Conservation (phyloP, 2,888 invertebrate species). For the Branchellion lobata region DNA sequence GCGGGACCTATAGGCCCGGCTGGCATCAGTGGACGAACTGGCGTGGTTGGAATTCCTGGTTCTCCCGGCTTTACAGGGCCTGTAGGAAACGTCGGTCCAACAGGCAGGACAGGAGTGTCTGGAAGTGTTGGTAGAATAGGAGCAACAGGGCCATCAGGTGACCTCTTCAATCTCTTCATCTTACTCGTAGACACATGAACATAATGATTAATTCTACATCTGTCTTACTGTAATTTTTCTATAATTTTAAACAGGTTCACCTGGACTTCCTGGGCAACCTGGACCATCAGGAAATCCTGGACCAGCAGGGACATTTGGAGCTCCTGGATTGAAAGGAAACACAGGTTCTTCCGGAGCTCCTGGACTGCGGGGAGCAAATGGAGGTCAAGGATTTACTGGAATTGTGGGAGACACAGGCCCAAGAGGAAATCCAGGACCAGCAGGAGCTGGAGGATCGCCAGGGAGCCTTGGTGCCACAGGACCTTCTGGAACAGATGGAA, state of each 20-base stretch:
- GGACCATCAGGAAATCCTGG: conserved; percentile 41
- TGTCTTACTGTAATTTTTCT: too few relatives aligned
- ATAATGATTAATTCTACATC: too few relatives aligned
- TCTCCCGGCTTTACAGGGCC: conserved; percentile 66
- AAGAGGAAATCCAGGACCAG: conserved; percentile 16
- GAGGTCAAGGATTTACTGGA: conserved; percentile 52
- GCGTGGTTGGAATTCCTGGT: conserved; percentile 44
- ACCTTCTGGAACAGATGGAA: conserved; percentile 22
- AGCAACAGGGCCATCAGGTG: conserved; percentile 33
- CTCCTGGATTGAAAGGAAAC: conserved; percentile 34
- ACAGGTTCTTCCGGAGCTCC: conserved; percentile 22
- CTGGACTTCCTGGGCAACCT: conserved; percentile 28
- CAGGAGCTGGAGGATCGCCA: conserved; percentile 32
- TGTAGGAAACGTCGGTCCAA: conserved; percentile 41
- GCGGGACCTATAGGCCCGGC: conserved; percentile 66
- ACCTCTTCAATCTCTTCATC: neutral
- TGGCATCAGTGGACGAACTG: conserved; percentile 46
- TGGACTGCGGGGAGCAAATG: conserved; percentile 53
- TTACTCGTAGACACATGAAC: too few relatives aligned
- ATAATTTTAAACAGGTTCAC: too few relatives aligned
- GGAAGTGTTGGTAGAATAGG: conserved; percentile 44
- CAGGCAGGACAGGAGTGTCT: conserved; percentile 67
- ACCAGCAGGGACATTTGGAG: conserved; percentile 47
- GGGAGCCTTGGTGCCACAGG: conserved; percentile 33
- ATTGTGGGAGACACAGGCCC: conserved; percentile 39